Base-by-base conservation (phyloP, 1,140 invertebrate species). In the Brachionus angularis region DNA sequence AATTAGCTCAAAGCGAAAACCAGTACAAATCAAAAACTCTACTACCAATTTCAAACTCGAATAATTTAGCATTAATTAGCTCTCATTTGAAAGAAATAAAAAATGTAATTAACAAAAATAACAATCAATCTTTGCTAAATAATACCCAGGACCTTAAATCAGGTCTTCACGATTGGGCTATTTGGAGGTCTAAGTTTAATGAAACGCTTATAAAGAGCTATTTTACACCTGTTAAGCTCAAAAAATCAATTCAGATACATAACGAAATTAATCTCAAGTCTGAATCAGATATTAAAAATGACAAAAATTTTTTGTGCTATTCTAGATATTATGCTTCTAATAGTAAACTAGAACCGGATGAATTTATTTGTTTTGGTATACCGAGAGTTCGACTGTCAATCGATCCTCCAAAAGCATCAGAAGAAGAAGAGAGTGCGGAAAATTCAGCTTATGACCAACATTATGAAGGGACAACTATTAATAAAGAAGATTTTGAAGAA, bases 121-220 rank as follows among this genome's bases (percentile, higher is more conserved):
- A 39, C 23, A 18, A 31, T 39, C 36, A 58, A 25, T 18, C 53
- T 12, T 10, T 18, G 25, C 14, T 18, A 23, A 34, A 58, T 27
- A 18, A 21, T 47, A 50, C 46, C 47, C 4, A 31, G 23, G 62
- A 67, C 42, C 23, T 67, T 7, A 67, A 67, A 50, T 34, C 34
- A 46, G 62, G 42, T 33, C 23, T 67, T 12, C 62, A 67, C 33
- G 62, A 67, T 33, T 67, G 62, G 62, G 33, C 62, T 34, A 10
- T 67, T 16, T 67, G 62, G 62, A 23, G 62, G 29, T 10, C 62
- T 14, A 67, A 50, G 18, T 67, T 67, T 16, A 67, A 67, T 67
- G 62, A 67, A 36, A 67, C 42, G 1, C 42, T 67, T 2, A 58
- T 58, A 12, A 50, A 50, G 21, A 47, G 39, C 4, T 67, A 29